phyloP scores from a whole-genome alignment of 2,113 vertebrate genomes.

The Tragelaphus scriptus region DNA sequence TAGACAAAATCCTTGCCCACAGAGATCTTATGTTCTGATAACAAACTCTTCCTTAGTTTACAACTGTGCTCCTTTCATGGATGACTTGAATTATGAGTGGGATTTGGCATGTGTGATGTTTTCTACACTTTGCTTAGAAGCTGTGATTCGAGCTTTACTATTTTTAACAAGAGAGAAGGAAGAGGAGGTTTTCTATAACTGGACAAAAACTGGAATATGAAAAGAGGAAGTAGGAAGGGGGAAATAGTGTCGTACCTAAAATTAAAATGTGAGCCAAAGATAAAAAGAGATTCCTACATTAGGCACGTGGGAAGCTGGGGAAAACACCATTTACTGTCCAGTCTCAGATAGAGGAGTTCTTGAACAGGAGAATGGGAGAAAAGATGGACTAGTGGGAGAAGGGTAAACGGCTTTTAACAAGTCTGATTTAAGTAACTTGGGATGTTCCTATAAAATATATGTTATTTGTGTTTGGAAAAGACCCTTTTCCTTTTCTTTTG shows the following conservation, averaged over 20 bases:
- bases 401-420: neutral
- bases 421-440: neutral
- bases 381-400: neutral
- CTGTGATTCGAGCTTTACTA: neutral
- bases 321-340: neutral
- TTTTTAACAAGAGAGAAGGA: slow-evolving; percentile 18
- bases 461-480: slow-evolving; percentile 12
- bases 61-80: neutral
- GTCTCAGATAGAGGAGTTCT: neutral
- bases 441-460: neutral
- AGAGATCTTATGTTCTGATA: neutral
- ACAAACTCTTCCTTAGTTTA: neutral
- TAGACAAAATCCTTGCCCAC: neutral
- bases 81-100: neutral
- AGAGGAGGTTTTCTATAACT: slow-evolving; percentile 18
- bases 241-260: neutral
- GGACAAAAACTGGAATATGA: neutral
- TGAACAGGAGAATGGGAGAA: neutral
- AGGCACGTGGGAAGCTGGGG: neutral
- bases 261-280: neutral
- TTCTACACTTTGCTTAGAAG: neutral
- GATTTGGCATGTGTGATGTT: neutral
- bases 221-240: neutral
- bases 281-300: neutral
- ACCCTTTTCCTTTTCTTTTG: neutral